Base-by-base conservation (phyloP, 2,888 invertebrate species). In the Strigamia crassipes region DNA sequence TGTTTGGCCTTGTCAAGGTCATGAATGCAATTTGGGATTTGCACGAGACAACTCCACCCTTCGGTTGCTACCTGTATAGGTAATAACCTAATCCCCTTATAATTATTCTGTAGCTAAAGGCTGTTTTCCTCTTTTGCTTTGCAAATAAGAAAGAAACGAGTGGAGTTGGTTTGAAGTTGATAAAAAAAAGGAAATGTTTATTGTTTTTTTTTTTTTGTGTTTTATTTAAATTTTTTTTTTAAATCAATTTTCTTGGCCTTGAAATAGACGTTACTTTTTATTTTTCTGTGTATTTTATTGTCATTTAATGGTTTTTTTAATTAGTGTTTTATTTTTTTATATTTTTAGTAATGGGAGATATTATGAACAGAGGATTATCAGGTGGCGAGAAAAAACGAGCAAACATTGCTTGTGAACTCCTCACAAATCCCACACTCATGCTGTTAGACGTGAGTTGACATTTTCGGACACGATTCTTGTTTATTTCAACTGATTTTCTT, bases 311-410 rank as follows among this genome's bases (percentile, higher is more conserved):
- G 38, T 38, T 38, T 77, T n/a, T 77, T 27, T 15, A 78, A 10
- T 79, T 12, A 41, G n/a, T 21, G 27, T 79, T 5, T n/a, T 46
- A 13, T 10, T 42, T 79, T 82, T 66, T 83, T 83, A 84, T 82
- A 83, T 81, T 86, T 86, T 18, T 86, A 91, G 91, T 92, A 85
- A 93, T 94, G 86, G 94, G 94, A 18, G 93, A 93, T 86, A 92
- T 92, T 86, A 90, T 93, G 86, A 92, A 92, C 85, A 90, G 93
- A 81, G 94, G 94, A 8, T 88, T 94, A 79, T 94, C 94, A 61
- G 94, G 94, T 0, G 94, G 94, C 27, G 94, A 94, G 87, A 94
- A 93, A 89, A 94, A 94, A 87, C 89, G 94, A 85, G 93, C 93
- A 61, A 94, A 93, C 87, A 94, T 94, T 86, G 94, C 94, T 81